Evolutionary conservation across 2,797 vertebrate genomes (phyloP), one percentile per base, ranked within the genome.

Genomic region (Eulemur rubriventer): DNA sequence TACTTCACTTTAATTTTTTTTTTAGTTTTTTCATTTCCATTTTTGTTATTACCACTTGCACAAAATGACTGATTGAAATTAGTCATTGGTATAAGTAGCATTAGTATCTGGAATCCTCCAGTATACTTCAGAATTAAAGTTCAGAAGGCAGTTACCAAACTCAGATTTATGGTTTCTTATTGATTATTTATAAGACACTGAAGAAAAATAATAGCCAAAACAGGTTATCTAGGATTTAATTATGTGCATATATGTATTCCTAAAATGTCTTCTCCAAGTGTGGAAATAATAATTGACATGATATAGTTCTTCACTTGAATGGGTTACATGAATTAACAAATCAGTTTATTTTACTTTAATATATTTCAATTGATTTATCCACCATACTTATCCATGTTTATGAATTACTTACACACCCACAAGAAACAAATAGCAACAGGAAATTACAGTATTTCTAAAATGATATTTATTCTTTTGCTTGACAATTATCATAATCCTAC

Each of bases 1-100:
- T 78, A 69, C 70, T 96, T 95, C 67, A 73, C 13, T 72, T 30
- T 90, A 43, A 52, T 63, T n/a, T n/a, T 48, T 96, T 91, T 96
- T 91, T 75, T 50, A 20, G 6, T 75, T 70, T 70, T 61, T 88
- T 93, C 72, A 75, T 87, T 73, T 80, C 26, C 41, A 72, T 73
- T 91, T 96, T 86, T 83, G 55, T 26, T 30, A 76, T 75, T 46
- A 79, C 2, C 28, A 82, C 33, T 90, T 92, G 33, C 30, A 67
- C 90, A 57, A 95, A 88, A 67, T 85, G 70, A 92, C 69, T 95
- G 84, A 89, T 95, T 96, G 85, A 96, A 96, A 94, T 95, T 95
- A 90, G 76, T 73, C 81, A 79, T 65, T 87, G 52, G 89, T 96
- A 8, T 94, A 96, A 65, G 48, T 88, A 89, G 41, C 81, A 94